These are phyloP conservation scores for Myotis lucifugus DNA, from an alignment of 2,113 vertebrate genomes.

Conservation along the genomic window DNA sequence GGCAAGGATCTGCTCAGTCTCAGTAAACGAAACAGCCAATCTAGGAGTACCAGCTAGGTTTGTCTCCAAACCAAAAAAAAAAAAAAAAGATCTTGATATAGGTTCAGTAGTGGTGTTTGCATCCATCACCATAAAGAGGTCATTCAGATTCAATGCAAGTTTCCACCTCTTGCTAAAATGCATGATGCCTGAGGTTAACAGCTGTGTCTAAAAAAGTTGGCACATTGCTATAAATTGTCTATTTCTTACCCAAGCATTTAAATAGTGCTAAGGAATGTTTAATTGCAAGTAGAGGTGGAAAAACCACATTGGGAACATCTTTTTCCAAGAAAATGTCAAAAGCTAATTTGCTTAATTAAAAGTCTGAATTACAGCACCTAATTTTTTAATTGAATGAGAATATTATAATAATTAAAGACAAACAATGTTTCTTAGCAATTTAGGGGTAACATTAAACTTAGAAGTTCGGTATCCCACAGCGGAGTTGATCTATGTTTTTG, in stretches of 20 bases:
- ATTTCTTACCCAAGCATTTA: constrained; percentile 79
- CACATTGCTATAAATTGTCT: not conserved
- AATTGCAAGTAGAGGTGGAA: constrained; percentile 79
- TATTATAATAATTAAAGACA: constrained; percentile 76
- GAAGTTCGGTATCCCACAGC: constrained; percentile 23
- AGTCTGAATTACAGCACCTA: constrained; percentile 74
- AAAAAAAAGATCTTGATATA: constrained; percentile 18
- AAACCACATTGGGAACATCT: constrained; percentile 81
- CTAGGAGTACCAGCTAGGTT: not conserved
- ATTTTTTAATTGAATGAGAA: constrained; percentile 71
- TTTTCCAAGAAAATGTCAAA: constrained; percentile 83
- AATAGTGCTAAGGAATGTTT: constrained; percentile 83
- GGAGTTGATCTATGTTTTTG: not conserved
- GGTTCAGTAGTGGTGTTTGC: not conserved
- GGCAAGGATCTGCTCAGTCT: constrained; percentile 8
- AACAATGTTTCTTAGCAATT: constrained; percentile 63
- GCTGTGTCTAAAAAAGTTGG: constrained; percentile 50
- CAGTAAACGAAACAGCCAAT: not conserved
- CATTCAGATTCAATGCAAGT: not conserved
- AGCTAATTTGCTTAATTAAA: constrained; percentile 80
- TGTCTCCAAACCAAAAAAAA: not conserved
- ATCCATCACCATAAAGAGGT: not conserved
- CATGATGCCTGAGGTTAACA: constrained; percentile 36
- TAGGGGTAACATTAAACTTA: constrained; percentile 58
- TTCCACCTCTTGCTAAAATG: constrained; percentile 2